Conservation (phyloP, 2,797 vertebrate genomes). For the Esox lucius region DNA sequence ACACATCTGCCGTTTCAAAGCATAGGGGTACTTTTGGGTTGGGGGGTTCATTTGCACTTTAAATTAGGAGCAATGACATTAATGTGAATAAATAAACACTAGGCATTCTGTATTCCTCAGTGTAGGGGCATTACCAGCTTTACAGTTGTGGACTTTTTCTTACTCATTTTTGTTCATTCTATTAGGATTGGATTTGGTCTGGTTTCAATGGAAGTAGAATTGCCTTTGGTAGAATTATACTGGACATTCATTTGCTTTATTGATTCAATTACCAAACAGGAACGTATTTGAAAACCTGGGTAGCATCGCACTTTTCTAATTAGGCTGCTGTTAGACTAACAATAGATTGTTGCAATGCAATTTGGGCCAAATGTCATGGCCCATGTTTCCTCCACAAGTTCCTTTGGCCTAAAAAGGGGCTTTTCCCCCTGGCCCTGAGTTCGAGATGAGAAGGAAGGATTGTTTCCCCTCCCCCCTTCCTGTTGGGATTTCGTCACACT, state of each 20-base stretch:
- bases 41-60: too few relatives aligned
- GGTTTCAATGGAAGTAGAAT: not conserved
- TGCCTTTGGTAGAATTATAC: not conserved
- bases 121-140: not conserved
- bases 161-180: not conserved
- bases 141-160: not conserved
- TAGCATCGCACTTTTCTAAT: not conserved
- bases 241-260: not conserved
- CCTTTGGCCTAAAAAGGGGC: constrained; percentile 36
- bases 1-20: not conserved
- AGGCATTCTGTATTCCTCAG: not conserved
- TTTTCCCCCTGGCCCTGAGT: constrained; percentile 5
- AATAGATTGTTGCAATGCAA: constrained; percentile 10
- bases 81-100: not conserved
- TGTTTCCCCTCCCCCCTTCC: constrained; percentile 57
- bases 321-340: not conserved
- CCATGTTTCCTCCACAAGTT: constrained; percentile 41
- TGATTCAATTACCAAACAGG: not conserved
- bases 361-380: constrained; percentile 35
- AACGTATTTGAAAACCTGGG: not conserved
- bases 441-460: constrained; percentile 51
- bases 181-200: not conserved
- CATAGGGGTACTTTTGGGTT: not conserved
- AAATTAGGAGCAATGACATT: not conserved
- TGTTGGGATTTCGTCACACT: constrained; percentile 54